Conservation (phyloP, 2,113 vertebrate genomes). For the Leptosomus discolor region DNA sequence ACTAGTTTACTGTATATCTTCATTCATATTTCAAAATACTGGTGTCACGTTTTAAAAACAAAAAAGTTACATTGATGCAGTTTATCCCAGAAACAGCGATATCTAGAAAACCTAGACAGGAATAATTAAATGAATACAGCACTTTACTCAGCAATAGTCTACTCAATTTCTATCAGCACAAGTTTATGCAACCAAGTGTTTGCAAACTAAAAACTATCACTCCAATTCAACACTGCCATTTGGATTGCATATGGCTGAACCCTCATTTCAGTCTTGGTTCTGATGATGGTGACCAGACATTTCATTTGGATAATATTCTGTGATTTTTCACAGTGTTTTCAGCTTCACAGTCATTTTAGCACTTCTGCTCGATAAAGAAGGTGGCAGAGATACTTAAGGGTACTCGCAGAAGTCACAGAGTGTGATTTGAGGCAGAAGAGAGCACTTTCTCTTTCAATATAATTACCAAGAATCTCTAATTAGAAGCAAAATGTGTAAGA, state of each 20-base stretch:
- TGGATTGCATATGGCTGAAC: not conserved
- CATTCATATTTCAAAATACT: not conserved
- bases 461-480: not conserved
- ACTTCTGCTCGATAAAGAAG: not conserved
- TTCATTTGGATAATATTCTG: not conserved
- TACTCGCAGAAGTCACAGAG: not conserved
- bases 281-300: not conserved
- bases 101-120: not conserved
- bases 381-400: not conserved
- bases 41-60: not conserved
- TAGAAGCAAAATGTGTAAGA: not conserved
- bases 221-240: not conserved
- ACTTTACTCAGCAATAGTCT: not conserved
- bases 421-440: not conserved
- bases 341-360: not conserved
- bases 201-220: not conserved
- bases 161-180: not conserved
- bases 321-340: not conserved
- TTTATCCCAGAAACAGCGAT: not conserved
- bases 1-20: not conserved
- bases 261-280: not conserved
- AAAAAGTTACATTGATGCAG: not conserved
- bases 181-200: not conserved
- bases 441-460: not conserved
- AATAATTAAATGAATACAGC: not conserved